Evolutionary conservation across 2,797 vertebrate species (phyloP).

Genomic region (Macropus fuliginosus): DNA sequence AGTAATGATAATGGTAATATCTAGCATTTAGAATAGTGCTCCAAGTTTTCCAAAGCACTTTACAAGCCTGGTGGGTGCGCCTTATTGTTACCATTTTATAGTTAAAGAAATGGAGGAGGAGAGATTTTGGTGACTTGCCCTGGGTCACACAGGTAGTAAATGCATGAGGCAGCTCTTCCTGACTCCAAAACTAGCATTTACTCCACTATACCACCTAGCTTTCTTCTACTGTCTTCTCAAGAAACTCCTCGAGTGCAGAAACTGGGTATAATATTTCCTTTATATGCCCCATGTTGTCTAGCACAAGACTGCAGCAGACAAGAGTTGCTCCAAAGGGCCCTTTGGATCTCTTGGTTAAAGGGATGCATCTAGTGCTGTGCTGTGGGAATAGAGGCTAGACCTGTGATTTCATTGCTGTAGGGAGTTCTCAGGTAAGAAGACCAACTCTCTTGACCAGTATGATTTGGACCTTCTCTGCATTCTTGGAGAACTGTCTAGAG

Average conservation of each 20-base stretch:
- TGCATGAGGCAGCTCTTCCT: background rate
- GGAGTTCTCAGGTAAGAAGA: background rate
- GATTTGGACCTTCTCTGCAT: background rate
- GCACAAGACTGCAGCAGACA: background rate
- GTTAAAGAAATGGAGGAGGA: no score
- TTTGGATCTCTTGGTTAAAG: background rate
- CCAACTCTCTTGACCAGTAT: background rate
- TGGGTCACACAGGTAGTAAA: background rate
- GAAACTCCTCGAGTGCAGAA: background rate
- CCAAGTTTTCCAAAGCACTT: no score
- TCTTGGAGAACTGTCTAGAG: background rate
- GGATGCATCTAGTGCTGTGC: rapidly evolving
- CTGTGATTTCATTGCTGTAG: background rate
- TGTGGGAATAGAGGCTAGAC: rapidly evolving
- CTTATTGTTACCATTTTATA: no score
- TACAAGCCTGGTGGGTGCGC: no score
- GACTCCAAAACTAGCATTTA: background rate
- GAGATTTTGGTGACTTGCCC: background rate
- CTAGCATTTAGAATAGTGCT: no score
- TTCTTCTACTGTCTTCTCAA: background rate
- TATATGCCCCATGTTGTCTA: background rate
- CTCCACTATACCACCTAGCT: background rate
- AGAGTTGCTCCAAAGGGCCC: background rate
- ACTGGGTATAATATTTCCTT: background rate
- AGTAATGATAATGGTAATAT: no score